Conservation (phyloP, 1,140 invertebrate species). For the Cherax quadricarinatus region DNA sequence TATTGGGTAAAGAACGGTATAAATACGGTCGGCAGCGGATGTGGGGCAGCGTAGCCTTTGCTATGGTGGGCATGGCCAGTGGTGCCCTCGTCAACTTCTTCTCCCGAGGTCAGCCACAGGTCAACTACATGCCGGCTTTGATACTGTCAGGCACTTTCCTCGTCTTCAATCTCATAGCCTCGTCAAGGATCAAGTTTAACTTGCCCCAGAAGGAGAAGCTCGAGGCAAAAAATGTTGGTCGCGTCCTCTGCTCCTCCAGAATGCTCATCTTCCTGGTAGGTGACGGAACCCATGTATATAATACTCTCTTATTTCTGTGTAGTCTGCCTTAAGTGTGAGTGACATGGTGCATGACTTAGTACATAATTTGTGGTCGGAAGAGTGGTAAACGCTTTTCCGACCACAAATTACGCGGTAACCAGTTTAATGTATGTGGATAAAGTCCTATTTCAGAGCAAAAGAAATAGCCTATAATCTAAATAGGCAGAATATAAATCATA, state of each 20-base stretch:
- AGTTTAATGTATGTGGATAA: too few relatives aligned
- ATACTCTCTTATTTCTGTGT: too few relatives aligned
- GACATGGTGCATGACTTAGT: too few relatives aligned
- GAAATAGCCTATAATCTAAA: too few relatives aligned
- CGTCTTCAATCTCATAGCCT: constrained; percentile 9
- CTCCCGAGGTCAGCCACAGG: constrained; percentile 5
- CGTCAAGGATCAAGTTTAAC: constrained; percentile 32
- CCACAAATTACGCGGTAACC: too few relatives aligned
- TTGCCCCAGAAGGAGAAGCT: constrained; percentile 53
- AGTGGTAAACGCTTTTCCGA: too few relatives aligned
- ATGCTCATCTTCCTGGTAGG: constrained; percentile 47
- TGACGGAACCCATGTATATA: too few relatives aligned
- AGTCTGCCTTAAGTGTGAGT: too few relatives aligned
- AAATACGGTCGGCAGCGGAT: constrained; percentile 60
- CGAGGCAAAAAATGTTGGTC: constrained; percentile 21
- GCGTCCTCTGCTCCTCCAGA: constrained; percentile 22
- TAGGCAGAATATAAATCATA: too few relatives aligned
- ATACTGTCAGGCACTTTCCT: constrained; percentile 31
- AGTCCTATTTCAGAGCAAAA: too few relatives aligned
- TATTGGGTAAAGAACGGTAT: constrained; percentile 47
- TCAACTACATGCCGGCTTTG: constrained; percentile 41
- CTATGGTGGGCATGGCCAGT: constrained; percentile 24
- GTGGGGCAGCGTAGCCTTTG: constrained; percentile 63
- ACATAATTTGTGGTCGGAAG: too few relatives aligned
- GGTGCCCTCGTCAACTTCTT: constrained; percentile 51